phyloP scores from a whole-genome alignment of 2,113 vertebrate genomes.

The Tricholaema leucomelas region DNA sequence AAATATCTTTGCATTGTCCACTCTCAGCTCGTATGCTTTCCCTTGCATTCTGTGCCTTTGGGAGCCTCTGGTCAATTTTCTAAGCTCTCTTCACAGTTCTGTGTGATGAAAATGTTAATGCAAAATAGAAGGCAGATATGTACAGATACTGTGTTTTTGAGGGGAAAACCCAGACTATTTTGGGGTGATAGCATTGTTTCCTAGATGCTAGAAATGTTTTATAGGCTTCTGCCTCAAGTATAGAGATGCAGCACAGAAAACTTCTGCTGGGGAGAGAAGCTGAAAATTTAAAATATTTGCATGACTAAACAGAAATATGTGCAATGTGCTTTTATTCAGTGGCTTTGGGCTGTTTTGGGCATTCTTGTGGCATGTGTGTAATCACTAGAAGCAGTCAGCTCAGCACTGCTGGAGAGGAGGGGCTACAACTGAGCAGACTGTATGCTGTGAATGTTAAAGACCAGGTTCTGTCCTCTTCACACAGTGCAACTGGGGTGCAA shows the following conservation, averaged over 20 bases:
- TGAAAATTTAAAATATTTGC: background rate
- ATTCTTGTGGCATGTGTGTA: background rate
- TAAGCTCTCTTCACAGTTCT: background rate
- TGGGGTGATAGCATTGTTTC: background rate
- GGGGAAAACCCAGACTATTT: background rate
- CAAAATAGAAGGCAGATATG: background rate
- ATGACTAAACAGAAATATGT: background rate
- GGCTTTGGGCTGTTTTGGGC: background rate
- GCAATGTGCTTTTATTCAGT: background rate
- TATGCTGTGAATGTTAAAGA: too few species aligned
- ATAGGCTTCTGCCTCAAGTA: background rate
- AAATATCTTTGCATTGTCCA: background rate
- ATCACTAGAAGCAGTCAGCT: background rate
- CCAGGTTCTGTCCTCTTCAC: background rate
- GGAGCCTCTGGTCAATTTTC: background rate
- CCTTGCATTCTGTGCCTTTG: background rate
- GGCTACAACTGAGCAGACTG: background rate
- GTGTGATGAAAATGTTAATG: background rate
- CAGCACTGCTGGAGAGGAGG: background rate
- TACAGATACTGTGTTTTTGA: background rate
- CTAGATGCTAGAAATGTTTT: background rate
- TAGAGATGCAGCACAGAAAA: background rate
- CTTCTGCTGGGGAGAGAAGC: background rate
- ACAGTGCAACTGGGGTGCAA: rapidly evolving
- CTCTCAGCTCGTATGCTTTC: background rate